These are phyloP conservation scores for Andrena chrysosceles DNA, from an alignment of 2,888 invertebrate species.

Conservation along the genomic window DNA sequence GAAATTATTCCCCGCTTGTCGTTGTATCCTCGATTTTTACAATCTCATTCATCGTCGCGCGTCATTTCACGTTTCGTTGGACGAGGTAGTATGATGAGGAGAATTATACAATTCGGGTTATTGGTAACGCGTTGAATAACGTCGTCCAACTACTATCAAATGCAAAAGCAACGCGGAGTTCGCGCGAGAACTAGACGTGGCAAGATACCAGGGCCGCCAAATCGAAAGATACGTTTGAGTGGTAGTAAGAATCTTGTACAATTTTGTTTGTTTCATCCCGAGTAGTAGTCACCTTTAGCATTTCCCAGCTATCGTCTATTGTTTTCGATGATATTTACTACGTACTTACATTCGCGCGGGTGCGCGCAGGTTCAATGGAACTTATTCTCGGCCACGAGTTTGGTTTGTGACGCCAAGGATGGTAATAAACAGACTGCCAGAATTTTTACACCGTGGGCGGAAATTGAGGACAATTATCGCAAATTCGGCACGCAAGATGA, in stretches of 20 bases:
- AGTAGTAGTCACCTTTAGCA: too few species aligned
- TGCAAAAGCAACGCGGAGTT: conserved; percentile 78
- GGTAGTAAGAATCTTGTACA: conserved; percentile 84
- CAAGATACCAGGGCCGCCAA: conserved; percentile 84
- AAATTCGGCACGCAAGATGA: conserved; percentile 88
- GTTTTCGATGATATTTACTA: background rate
- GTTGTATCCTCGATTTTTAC: background rate
- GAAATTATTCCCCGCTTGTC: background rate
- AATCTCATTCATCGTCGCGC: too few species aligned
- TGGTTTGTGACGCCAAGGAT: conserved; percentile 87
- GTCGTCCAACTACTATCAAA: conserved; percentile 57
- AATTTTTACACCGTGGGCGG: conserved; percentile 90
- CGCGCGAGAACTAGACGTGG: conserved; percentile 52
- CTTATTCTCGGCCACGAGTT: conserved; percentile 89
- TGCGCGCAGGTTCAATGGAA: conserved; percentile 90
- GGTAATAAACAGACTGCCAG: conserved; percentile 85
- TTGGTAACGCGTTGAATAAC: conserved; percentile 12
- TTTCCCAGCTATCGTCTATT: background rate
- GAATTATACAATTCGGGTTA: background rate
- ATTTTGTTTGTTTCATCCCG: background rate
- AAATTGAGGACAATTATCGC: conserved; percentile 91
- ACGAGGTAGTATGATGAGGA: too few species aligned
- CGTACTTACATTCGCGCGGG: background rate
- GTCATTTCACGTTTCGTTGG: too few species aligned
- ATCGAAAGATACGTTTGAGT: conserved; percentile 81